phyloP scores from a whole-genome alignment of 2,113 vertebrate species.

The Raja brachyura region DNA sequence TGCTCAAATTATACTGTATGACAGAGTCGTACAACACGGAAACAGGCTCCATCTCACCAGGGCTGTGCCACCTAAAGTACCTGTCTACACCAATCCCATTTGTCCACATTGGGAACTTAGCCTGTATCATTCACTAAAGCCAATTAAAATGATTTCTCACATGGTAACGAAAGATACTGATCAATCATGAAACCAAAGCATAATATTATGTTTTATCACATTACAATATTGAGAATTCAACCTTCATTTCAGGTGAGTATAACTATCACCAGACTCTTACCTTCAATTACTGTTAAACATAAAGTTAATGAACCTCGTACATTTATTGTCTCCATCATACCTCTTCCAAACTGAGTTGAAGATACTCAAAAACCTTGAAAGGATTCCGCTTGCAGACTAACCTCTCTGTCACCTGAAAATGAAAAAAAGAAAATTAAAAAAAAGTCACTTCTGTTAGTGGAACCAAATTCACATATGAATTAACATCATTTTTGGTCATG shows the following conservation, averaged over 20 bases:
- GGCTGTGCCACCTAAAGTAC: too few relatives aligned
- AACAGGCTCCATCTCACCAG: too few relatives aligned
- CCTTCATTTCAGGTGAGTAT: not conserved
- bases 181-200: too few relatives aligned
- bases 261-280: not conserved
- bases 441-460: not conserved
- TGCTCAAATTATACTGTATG: not conserved
- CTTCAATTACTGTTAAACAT: not conserved
- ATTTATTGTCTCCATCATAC: constrained; percentile 51
- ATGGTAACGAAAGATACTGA: too few relatives aligned
- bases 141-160: not conserved
- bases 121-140: not conserved
- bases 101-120: too few relatives aligned
- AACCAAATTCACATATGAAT: not conserved
- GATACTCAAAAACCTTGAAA: constrained; percentile 69
- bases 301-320: not conserved
- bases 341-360: constrained; percentile 89
- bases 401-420: constrained; percentile 39
- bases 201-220: not conserved
- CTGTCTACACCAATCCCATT: too few relatives aligned
- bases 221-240: not conserved
- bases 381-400: constrained; percentile 72
- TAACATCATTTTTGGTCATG: not conserved
- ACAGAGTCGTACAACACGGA: too few relatives aligned
- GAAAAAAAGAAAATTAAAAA: not conserved